Percentiles rank a stretch among this genome's conserved stretches.
Conservation (phyloP, 2,888 invertebrate genomes). For the Alentia gelatinosa region DNA sequence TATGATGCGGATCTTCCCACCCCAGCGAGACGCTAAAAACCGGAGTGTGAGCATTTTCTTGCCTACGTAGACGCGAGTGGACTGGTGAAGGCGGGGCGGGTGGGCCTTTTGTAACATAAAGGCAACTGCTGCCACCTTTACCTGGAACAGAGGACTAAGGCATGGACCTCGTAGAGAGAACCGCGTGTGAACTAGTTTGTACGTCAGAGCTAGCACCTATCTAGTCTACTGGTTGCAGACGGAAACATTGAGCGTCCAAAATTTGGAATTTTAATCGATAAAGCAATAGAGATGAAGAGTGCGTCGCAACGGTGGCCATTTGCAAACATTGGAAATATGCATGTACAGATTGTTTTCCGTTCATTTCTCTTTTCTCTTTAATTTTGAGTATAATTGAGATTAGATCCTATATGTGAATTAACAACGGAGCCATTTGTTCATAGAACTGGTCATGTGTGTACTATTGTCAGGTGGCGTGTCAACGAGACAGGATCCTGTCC, state of each 20-base stretch:
- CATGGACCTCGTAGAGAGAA: no score
- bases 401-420: background rate
- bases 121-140: background rate
- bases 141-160: no score
- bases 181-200: no score
- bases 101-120: background rate
- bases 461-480: no score
- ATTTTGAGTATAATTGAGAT: background rate
- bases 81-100: background rate
- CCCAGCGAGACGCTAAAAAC: background rate
- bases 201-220: no score
- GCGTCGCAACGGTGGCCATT: background rate
- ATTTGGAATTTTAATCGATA: background rate
- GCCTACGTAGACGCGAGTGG: background rate
- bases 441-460: no score
- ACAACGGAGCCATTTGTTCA: background rate
- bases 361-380: background rate
- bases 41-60: background rate
- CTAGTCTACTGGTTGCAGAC: no score
- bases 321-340: conserved; percentile 33
- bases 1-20: background rate
- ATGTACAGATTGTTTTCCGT: background rate
- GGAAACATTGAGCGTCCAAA: background rate
- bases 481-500: no score
- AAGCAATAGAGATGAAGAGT: background rate